These are phyloP conservation scores for Sarcophaga rosellei DNA, from an alignment of 2,888 invertebrate species.

Conservation along the genomic window DNA sequence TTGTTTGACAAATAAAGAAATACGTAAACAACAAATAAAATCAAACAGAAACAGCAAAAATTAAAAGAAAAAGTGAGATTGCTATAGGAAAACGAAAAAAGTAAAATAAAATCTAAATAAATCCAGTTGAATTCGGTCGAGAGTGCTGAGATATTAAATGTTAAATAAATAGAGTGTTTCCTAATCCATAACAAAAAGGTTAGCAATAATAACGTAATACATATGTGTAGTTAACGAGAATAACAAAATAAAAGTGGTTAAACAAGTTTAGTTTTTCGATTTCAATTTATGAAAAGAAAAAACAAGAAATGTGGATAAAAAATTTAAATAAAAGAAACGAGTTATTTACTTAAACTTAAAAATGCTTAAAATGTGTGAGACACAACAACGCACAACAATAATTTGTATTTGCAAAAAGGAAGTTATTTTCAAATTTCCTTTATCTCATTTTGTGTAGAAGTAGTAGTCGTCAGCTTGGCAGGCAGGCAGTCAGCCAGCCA, in stretches of 20 bases:
- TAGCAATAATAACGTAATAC: conserved; percentile 55
- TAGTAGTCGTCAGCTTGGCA: not conserved
- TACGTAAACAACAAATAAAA: conserved; percentile 37
- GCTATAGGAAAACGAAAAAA: not conserved
- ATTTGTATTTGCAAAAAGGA: conserved; percentile 51
- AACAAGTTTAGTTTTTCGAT: conserved; percentile 61
- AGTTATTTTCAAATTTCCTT: conserved; percentile 66
- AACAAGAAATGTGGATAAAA: conserved; percentile 14
- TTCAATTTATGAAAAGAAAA: not conserved
- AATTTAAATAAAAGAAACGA: conserved; percentile 28
- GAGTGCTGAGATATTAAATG: conserved; percentile 52
- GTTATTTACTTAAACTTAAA: conserved; percentile 30
- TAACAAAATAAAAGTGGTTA: conserved; percentile 56
- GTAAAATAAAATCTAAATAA: conserved; percentile 6
- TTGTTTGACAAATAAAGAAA: conserved; percentile 43
- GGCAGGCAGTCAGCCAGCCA: conserved; percentile 22
- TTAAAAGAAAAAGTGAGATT: conserved; percentile 48
- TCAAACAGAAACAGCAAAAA: conserved; percentile 14
- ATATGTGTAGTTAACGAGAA: conserved; percentile 35
- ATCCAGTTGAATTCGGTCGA: not conserved
- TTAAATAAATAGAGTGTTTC: conserved; percentile 38
- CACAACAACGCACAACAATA: conserved; percentile 1
- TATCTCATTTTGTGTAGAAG: conserved; percentile 31
- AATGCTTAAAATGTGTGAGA: conserved; percentile 41
- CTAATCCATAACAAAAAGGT: conserved; percentile 48